A percentile compares a stretch with the other conserved stretches of the same genome.
Conservation (phyloP, 2,113 vertebrate genomes). For the Pachyramphus minor region DNA sequence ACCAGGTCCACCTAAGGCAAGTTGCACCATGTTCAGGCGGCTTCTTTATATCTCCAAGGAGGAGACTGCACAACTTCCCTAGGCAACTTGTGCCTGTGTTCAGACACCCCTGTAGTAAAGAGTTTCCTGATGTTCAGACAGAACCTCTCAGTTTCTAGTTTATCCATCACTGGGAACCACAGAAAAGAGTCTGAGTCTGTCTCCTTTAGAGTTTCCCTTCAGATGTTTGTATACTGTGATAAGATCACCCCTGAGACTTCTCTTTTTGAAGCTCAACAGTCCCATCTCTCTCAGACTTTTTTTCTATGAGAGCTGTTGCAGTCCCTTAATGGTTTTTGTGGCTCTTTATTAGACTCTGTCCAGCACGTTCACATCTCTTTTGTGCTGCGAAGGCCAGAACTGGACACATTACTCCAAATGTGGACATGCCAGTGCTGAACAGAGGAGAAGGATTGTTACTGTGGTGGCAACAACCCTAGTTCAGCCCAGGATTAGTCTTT, state of each 20-base stretch:
- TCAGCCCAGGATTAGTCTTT: not conserved
- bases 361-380: not conserved
- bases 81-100: not conserved
- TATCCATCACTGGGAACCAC: not conserved
- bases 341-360: not conserved
- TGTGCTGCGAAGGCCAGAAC: not conserved
- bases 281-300: not conserved
- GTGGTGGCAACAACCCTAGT: not conserved
- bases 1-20: not conserved
- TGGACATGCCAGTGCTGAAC: not conserved
- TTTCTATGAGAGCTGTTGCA: not conserved
- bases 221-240: not conserved
- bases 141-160: not conserved
- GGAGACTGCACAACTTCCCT: not conserved
- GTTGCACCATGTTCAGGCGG: too few species aligned
- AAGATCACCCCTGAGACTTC: not conserved
- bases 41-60: not conserved
- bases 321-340: not conserved
- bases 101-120: not conserved
- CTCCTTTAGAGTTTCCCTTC: not conserved
- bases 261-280: not conserved
- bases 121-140: not conserved
- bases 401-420: not conserved
- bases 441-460: not conserved
- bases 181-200: not conserved